These are phyloP conservation scores for Cygnus buccinator DNA, from an alignment of 2,113 vertebrate species.

Conservation along the genomic window DNA sequence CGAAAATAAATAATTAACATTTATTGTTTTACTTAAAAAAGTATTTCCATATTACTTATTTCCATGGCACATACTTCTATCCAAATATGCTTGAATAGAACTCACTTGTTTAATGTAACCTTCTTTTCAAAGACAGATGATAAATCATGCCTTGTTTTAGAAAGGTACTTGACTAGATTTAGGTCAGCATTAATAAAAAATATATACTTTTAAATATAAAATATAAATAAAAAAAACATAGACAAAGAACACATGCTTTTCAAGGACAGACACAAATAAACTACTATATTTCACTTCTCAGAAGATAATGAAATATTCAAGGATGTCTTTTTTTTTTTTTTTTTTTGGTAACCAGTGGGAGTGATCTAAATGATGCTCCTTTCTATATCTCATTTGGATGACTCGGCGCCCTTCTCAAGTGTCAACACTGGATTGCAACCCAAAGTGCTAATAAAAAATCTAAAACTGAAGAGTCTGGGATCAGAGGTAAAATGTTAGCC, in stretches of 20 bases:
- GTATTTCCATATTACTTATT: neutral
- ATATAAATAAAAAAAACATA: neutral
- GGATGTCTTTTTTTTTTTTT: too few species aligned
- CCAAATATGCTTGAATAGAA: neutral
- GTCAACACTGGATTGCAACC: neutral
- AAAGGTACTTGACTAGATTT: neutral
- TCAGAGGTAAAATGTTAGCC: neutral
- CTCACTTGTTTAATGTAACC: neutral
- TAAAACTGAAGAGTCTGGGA: neutral
- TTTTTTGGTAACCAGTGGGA: neutral
- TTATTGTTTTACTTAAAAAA: neutral
- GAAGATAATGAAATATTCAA: neutral
- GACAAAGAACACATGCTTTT: neutral
- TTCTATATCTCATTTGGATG: neutral
- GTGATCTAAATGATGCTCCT: neutral
- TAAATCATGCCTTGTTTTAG: neutral
- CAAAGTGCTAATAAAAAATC: neutral
- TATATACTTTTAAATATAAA: too few species aligned
- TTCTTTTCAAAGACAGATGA: neutral
- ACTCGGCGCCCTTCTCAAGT: neutral
- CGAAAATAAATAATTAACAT: neutral
- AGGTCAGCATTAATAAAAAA: neutral
- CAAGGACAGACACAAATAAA: neutral
- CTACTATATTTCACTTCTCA: neutral
- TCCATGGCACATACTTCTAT: neutral